Evolutionary conservation across 2,113 vertebrate genomes (phyloP), one percentile per base, ranked within the genome.

Genomic region (Fulmarus glacialis): DNA sequence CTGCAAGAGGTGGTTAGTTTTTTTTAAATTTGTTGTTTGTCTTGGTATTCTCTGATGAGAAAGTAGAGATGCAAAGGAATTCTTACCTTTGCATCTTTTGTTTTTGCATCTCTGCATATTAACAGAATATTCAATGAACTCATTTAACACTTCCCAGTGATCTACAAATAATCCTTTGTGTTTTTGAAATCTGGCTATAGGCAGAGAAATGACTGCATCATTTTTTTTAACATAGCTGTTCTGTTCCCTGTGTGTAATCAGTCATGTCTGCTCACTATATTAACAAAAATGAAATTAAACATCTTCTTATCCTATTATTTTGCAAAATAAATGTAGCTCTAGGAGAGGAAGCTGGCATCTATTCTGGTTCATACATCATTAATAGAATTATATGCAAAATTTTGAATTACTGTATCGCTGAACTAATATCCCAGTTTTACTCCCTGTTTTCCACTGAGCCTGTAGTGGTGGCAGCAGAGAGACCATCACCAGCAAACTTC

Each of bases 81-180:
- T 91, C 53, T 66, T 93, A 96, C 59, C 80, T 93, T 91, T 93
- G 67, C 67, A 95, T 93, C 91, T 94, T 97, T 91, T 94, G 67
- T 34, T 94, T 96, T 93, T 87, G 56, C 60, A 66, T 92, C 71
- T 95, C 86, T 91, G 73, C 88, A 79, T 94, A 95, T 93, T 96
- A 97, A 96, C 74, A 79, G 94, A 94, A 96, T 97, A 96, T 90
- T 97, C 95, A 95, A 73, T 96, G 91, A 98, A 96, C 52, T 93
- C 78, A 95, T 96, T 97, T 97, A 96, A 97, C 81, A 97, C 96
- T 97, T 97, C 50, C 56, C 83, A 96, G 83, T 81, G 86, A 97
- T 96, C 91, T 97, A 97, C 96, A 96, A 97, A 97, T 93, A 97
- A 97, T 96, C 83, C 90, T 97, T 96, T 97, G 93, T 97, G 93